phyloP scores from a whole-genome alignment of 2,113 vertebrate species.

The Salvelinus sp. region DNA sequence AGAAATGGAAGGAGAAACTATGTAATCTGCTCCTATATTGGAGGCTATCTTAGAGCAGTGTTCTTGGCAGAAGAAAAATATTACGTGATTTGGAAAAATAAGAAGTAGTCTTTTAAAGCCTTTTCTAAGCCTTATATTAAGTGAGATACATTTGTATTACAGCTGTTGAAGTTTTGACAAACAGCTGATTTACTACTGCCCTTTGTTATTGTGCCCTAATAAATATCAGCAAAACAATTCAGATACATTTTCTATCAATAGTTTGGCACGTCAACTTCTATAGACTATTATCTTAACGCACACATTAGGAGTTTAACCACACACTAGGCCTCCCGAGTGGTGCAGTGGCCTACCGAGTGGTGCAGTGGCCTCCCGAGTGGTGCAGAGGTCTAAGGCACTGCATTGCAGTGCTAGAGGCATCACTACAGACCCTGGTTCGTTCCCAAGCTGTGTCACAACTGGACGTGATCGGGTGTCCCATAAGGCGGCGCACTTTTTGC shows the following conservation, averaged over 20 bases:
- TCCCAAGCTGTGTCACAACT: too few relatives aligned
- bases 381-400: too few relatives aligned
- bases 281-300: neutral
- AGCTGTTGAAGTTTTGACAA: conserved; percentile 7
- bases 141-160: conserved; percentile 9
- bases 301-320: neutral
- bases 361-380: too few relatives aligned
- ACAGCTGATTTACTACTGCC: neutral
- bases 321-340: too few relatives aligned
- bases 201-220: neutral
- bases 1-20: neutral
- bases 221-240: neutral
- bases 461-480: too few relatives aligned
- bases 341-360: too few relatives aligned
- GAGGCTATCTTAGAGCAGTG: neutral
- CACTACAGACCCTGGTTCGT: too few relatives aligned
- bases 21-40: neutral
- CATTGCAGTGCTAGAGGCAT: too few relatives aligned
- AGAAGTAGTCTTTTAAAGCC: conserved; percentile 9
- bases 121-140: conserved; percentile 38
- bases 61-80: conserved; percentile 32
- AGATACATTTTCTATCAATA: too few relatives aligned
- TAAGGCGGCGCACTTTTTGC: too few relatives aligned
- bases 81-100: too few relatives aligned
- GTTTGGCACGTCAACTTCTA: too few relatives aligned